phyloP scores from a whole-genome alignment of 2,888 invertebrate species.

The Cephus nigrinus region DNA sequence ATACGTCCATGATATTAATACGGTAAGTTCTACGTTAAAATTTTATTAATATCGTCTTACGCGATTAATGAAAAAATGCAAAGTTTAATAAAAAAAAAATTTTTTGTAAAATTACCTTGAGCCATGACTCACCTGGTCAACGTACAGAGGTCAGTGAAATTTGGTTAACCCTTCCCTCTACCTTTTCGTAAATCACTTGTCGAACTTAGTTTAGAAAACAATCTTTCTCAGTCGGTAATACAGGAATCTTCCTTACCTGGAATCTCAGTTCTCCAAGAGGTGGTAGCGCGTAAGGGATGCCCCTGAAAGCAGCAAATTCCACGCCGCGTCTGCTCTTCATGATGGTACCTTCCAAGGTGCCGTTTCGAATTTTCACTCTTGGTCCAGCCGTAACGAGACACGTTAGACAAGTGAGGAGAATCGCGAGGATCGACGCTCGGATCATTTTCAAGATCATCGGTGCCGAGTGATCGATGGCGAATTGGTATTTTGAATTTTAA shows the following conservation, averaged over 20 bases:
- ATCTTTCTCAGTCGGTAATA: neutral
- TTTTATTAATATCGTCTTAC: neutral
- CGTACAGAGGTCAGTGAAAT: neutral
- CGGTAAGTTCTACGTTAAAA: neutral
- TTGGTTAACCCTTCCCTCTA: neutral
- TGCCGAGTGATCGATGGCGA: neutral
- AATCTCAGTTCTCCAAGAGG: slow-evolving; percentile 74
- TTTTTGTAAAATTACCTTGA: neutral
- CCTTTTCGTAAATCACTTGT: neutral
- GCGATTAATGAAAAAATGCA: neutral
- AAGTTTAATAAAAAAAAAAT: neutral
- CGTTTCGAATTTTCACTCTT: slow-evolving; percentile 65
- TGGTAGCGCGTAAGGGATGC: slow-evolving; percentile 75
- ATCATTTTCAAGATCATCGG: neutral
- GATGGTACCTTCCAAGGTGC: slow-evolving; percentile 70
- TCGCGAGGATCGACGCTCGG: slow-evolving; percentile 14
- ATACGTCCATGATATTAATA: neutral
- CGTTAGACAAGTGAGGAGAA: slow-evolving; percentile 14
- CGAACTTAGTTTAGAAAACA: neutral
- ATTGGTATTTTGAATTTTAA: neutral
- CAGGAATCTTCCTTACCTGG: slow-evolving; percentile 66
- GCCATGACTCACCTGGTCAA: neutral
- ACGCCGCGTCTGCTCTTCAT: slow-evolving; percentile 71
- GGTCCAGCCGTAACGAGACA: slow-evolving; percentile 36
- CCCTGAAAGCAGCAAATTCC: slow-evolving; percentile 72